A percentile compares a stretch with the other conserved stretches of the same genome.
Evolutionary conservation across 35 echinoderm and acorn worm genomes (phyloP).

Genomic region (Anneissia japonica): DNA sequence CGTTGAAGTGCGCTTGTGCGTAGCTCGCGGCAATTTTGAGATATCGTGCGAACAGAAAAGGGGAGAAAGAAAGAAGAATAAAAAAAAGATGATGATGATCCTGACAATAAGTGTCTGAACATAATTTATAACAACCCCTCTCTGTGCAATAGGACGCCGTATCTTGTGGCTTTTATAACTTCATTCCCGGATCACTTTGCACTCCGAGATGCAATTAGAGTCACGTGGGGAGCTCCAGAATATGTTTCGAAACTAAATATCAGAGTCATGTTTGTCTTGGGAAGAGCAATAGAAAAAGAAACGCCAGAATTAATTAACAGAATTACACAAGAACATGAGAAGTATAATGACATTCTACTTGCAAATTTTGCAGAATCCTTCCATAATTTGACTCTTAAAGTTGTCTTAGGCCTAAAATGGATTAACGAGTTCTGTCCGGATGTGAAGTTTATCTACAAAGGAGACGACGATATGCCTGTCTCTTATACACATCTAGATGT

Average conservation of each 20-base stretch:
- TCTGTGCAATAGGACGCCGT: too few species aligned
- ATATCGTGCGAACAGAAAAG: too few species aligned
- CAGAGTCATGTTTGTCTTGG: conserved; percentile 71
- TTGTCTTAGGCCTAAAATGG: conserved; percentile 73
- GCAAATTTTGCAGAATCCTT: conserved; percentile 73
- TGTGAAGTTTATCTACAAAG: conserved; percentile 85
- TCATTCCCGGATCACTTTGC: conserved; percentile 71
- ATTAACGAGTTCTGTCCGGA: conserved; percentile 60
- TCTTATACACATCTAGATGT: too few species aligned
- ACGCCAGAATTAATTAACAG: conserved; percentile 48
- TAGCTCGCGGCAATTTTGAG: too few species aligned
- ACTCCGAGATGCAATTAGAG: conserved; percentile 58
- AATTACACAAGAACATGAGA: conserved; percentile 63
- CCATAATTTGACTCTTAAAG: conserved; percentile 80
- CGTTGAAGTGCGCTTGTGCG: too few species aligned
- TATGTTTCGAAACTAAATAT: conserved; percentile 32
- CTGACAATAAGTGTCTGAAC: too few species aligned
- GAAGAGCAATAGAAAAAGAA: conserved; percentile 64
- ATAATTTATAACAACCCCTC: too few species aligned
- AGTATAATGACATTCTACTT: conserved; percentile 75
- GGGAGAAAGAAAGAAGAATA: too few species aligned
- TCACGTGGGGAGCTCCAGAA: conserved; percentile 67
- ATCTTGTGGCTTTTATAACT: conserved; percentile 69
- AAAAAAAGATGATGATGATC: too few species aligned
- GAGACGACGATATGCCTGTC: conserved; percentile 95